Percentiles rank a stretch among this genome's conserved stretches.
phyloP scores from a whole-genome alignment of 2,888 invertebrate genomes.

The Adela reaumurella region DNA sequence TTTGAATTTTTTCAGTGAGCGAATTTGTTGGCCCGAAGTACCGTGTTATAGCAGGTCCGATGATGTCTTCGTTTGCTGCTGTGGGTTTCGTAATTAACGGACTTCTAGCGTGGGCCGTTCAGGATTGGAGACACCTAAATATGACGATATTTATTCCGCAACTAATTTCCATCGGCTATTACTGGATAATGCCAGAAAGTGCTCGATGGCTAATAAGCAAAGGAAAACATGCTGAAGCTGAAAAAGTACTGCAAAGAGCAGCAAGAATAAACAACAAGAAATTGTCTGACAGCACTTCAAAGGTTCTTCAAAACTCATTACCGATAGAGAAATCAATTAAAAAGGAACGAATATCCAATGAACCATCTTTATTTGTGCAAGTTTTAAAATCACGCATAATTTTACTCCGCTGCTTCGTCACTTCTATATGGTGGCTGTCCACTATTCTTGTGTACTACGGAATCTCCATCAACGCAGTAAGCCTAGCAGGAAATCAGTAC shows the following conservation, averaged over 20 bases:
- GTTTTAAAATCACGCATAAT: slow-evolving; percentile 36
- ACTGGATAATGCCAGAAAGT: slow-evolving; percentile 62
- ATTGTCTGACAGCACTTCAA: not conserved
- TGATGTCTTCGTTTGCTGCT: slow-evolving; percentile 60
- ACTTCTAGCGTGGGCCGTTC: slow-evolving; percentile 54
- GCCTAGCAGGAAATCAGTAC: slow-evolving; percentile 62
- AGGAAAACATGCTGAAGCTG: slow-evolving; percentile 55
- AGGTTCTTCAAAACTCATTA: slow-evolving; percentile 2
- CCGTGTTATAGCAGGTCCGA: slow-evolving; percentile 59
- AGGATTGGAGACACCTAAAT: slow-evolving; percentile 58
- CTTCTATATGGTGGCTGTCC: slow-evolving; percentile 64
- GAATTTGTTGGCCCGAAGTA: slow-evolving; percentile 64
- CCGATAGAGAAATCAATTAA: slow-evolving; percentile 11
- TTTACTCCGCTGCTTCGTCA: slow-evolving; percentile 41
- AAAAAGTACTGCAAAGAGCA: slow-evolving; percentile 45
- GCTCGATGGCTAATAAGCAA: slow-evolving; percentile 64
- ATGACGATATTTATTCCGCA: slow-evolving; percentile 59
- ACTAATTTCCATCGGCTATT: slow-evolving; percentile 53
- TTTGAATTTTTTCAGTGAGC: slow-evolving; percentile 41
- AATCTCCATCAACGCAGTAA: slow-evolving; percentile 61
- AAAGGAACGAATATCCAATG: not conserved
- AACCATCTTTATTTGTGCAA: slow-evolving; percentile 12
- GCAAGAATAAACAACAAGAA: slow-evolving; percentile 39
- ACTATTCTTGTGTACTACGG: slow-evolving; percentile 67
- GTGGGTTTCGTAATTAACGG: slow-evolving; percentile 60